A percentile compares a stretch with the other conserved stretches of the same genome.
Conservation (phyloP, 2,888 invertebrate genomes). For the Stomorhina lunata region DNA sequence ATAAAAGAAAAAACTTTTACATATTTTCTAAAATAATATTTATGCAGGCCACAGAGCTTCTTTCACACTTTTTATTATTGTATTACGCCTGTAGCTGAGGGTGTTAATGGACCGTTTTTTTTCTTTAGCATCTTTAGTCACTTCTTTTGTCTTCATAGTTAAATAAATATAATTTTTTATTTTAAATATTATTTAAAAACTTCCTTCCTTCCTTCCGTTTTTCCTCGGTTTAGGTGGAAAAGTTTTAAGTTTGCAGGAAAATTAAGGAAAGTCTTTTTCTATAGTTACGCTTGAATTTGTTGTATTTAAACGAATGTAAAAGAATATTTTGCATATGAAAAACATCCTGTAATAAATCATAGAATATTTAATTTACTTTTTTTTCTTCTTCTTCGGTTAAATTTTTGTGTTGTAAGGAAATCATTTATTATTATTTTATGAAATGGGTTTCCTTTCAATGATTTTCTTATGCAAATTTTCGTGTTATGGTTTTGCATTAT, state of each 20-base stretch:
- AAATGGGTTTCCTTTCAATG: constrained; percentile 1
- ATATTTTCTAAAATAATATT: background rate
- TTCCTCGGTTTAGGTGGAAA: background rate
- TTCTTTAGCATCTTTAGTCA: background rate
- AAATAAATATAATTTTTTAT: constrained; percentile 26
- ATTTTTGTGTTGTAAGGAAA: constrained; percentile 35
- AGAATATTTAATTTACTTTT: constrained; percentile 28
- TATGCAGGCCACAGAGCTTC: background rate
- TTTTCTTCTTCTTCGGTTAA: background rate
- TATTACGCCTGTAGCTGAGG: background rate
- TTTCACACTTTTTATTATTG: background rate
- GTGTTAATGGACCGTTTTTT: background rate
- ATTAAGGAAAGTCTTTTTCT: background rate
- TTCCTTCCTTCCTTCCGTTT: constrained; percentile 39
- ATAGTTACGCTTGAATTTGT: background rate
- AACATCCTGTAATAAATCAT: constrained; percentile 59
- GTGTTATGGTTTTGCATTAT: constrained; percentile 16
- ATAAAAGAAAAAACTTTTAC: background rate
- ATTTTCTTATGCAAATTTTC: constrained; percentile 38
- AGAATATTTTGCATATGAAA: constrained; percentile 36
- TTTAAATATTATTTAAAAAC: constrained; percentile 28
- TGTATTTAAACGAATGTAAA: background rate
- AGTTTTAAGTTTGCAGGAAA: background rate
- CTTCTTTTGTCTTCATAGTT: background rate
- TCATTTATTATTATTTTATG: constrained; percentile 35